Conservation (phyloP, 2,113 vertebrate genomes). For the Plecturocebus donacophilus region DNA sequence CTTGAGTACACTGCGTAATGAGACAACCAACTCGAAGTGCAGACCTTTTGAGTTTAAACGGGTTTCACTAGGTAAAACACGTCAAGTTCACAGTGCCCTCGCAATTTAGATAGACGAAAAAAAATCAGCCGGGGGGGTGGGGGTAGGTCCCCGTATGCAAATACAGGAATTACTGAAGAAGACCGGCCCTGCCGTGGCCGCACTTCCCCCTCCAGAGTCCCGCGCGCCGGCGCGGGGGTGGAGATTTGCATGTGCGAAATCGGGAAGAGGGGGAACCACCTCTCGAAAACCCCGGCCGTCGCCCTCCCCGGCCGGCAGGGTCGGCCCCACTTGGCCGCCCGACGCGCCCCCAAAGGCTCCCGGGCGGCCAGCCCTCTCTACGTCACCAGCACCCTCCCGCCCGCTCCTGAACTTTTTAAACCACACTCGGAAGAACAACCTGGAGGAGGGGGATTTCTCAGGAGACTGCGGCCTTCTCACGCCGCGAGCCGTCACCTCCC, state of each 20-base stretch:
- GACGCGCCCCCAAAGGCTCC: constrained; percentile 36
- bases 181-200: background rate
- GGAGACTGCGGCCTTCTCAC: background rate
- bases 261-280: constrained; percentile 72
- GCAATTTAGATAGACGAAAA: background rate
- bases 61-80: background rate
- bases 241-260: constrained; percentile 77
- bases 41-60: background rate
- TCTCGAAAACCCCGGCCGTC: constrained; percentile 67
- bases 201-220: constrained; percentile 19
- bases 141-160: constrained; percentile 62
- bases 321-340: background rate
- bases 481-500: background rate
- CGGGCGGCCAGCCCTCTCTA: background rate
- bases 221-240: constrained; percentile 41
- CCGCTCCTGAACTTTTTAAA: constrained; percentile 59
- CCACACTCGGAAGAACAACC: constrained; percentile 38
- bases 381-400: constrained; percentile 46
- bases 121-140: background rate
- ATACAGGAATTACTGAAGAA: background rate
- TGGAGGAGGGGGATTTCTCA: constrained; percentile 78
- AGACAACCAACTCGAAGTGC: background rate
- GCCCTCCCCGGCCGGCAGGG: background rate
- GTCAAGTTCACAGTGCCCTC: background rate
- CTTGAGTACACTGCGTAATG: background rate